Conservation (phyloP, 2,113 vertebrate genomes). For the Protobothrops mucrosquamatus region DNA sequence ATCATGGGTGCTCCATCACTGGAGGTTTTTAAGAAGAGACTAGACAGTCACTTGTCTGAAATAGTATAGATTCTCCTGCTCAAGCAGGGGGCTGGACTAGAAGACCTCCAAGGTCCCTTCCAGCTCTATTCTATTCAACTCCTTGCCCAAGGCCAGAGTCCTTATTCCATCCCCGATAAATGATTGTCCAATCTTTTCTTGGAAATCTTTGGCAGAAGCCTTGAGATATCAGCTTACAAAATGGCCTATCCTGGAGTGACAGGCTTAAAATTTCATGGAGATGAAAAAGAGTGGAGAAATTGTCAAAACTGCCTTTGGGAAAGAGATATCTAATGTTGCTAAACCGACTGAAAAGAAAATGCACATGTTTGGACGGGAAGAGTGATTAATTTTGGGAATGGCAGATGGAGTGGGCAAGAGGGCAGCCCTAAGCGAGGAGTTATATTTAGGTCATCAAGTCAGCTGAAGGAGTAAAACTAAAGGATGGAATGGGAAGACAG, state of each 20-base stretch:
- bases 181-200: not conserved
- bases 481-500: constrained; percentile 40
- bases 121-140: not conserved
- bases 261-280: constrained; percentile 55
- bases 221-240: constrained; percentile 36
- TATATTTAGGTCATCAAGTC: constrained; percentile 69
- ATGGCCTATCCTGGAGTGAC: constrained; percentile 55
- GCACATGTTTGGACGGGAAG: constrained; percentile 39
- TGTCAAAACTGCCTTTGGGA: constrained; percentile 45
- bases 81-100: too few species aligned
- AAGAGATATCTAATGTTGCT: constrained; percentile 60
- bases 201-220: not conserved
- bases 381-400: constrained; percentile 60
- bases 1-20: too few species aligned
- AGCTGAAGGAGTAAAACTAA: constrained; percentile 51
- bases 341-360: constrained; percentile 58
- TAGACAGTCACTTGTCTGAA: too few species aligned
- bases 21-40: too few species aligned
- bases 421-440: constrained; percentile 70
- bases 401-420: constrained; percentile 57
- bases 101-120: too few species aligned
- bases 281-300: constrained; percentile 50
- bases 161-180: not conserved
- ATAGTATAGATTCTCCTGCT: too few species aligned
- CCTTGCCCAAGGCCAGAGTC: not conserved